Evolutionary conservation across 1,140 invertebrate species (phyloP), one percentile per base, ranked within the genome.

Genomic region (Hormaphis cornu): DNA sequence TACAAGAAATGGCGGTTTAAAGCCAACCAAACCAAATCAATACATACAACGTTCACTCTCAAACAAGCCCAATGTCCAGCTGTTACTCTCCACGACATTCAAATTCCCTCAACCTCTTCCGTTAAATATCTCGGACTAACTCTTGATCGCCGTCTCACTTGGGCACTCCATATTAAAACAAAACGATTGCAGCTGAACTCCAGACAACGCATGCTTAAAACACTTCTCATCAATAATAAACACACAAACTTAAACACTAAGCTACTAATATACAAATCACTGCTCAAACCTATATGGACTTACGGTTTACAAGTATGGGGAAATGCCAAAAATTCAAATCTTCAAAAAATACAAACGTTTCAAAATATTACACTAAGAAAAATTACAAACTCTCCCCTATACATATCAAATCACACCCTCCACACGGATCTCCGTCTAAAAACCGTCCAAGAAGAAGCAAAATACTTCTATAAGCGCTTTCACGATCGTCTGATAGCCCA

Each of bases 261-360:
- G 73, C 20, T 76, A 5, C 59, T 74, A 10, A 33, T 77, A 1
- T 76, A 77, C 54, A 74, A 76, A 40, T 24, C 70, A 76, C 10
- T 75, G n/a, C n/a, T n/a, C n/a, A n/a, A 75, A 70, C 76, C 76
- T 12, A 71, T 77, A 7, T 77, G 76, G 75, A 75, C 69, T 14
- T 77, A 77, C 69, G 77, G 76, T 8, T 71, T 76, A 8, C 73
- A 76, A 69, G 56, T 78, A 8, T 77, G 75, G 76, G 76, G 74
- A 30, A 71, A n/a, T n/a, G n/a, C n/a, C n/a, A n/a, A n/a, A n/a
- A n/a, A n/a, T n/a, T n/a, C n/a, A n/a, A n/a, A n/a, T n/a, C n/a
- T n/a, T n/a, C n/a, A n/a, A n/a, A n/a, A n/a, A n/a, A n/a, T n/a
- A n/a, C 69, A 24, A 73, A 75, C 20, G 18, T 66, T 71, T 40